These are phyloP conservation scores for Caenorhabditis elegans DNA, from an alignment of 1,140 invertebrate species.

Conservation along the genomic window WBcel235 BX284606.5:3837501-3838000, in stretches of 20 bases:
- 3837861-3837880: slow-evolving; percentile 3
- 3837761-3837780: background rate
- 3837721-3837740: background rate
- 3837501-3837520: slow-evolving; percentile 23
- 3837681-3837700: background rate
- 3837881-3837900: slow-evolving; percentile 30
- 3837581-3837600: slow-evolving; percentile 31
- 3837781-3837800: slow-evolving; percentile 21
- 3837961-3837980: slow-evolving; percentile 29
- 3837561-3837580: slow-evolving; percentile 29
- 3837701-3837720: background rate
- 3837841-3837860: no score
- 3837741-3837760: background rate
- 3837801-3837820: no score
- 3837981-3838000: background rate
- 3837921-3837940: background rate
- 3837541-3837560: background rate
- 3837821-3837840: background rate
- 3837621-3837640: slow-evolving; percentile 19
- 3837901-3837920: slow-evolving; percentile 3
- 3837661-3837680: slow-evolving; percentile 7
- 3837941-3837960: background rate
- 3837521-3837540: background rate
- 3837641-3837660: background rate
- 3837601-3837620: slow-evolving; percentile 18